Evolutionary conservation across 2,797 vertebrate genomes (phyloP).

Genomic region (Sebastes trivittatus): DNA sequence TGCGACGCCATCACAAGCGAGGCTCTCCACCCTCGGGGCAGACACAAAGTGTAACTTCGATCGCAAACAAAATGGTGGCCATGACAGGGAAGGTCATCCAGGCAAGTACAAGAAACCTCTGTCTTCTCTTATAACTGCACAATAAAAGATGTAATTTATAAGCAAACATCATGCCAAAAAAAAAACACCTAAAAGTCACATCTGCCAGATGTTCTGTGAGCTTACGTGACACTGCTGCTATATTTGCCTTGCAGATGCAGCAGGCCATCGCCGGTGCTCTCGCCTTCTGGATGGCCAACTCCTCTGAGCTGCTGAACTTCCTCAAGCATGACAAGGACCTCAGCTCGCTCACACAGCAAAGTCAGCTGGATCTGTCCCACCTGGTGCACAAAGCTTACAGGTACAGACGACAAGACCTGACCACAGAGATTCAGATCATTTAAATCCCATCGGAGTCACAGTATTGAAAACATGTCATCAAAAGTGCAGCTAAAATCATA

Average conservation of each 20-base stretch:
- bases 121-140: background rate
- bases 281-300: constrained; percentile 96
- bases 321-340: constrained; percentile 91
- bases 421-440: background rate
- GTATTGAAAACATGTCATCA: background rate
- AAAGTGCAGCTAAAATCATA: background rate
- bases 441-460: background rate
- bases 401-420: constrained; percentile 69
- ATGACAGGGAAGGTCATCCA: constrained; percentile 91
- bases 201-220: background rate
- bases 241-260: constrained; percentile 85
- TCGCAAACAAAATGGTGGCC: constrained; percentile 90
- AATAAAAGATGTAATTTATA: background rate
- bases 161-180: background rate
- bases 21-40: constrained; percentile 69
- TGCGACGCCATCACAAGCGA: constrained; percentile 81
- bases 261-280: constrained; percentile 88
- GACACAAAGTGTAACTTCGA: constrained; percentile 80
- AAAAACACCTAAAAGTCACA: background rate
- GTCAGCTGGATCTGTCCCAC: constrained; percentile 88
- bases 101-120: constrained; percentile 78
- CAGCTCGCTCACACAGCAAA: constrained; percentile 85
- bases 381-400: constrained; percentile 91
- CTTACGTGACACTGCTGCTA: background rate
- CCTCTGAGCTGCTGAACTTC: constrained; percentile 93